Conservation (phyloP, 2,113 vertebrate species). For the Rhineura floridana region DNA sequence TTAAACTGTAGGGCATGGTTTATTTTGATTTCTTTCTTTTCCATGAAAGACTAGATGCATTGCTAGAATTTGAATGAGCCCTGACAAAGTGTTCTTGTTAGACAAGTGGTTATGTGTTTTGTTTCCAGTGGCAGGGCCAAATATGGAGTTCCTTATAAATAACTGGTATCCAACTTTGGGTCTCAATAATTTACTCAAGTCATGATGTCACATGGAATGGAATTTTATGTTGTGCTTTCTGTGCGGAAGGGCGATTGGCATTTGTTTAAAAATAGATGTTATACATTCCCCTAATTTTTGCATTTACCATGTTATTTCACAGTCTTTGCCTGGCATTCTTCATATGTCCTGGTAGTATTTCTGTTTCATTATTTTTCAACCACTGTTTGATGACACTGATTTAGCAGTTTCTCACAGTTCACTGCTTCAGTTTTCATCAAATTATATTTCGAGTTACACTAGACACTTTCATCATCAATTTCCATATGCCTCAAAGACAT, state of each 20-base stretch:
- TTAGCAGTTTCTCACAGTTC: constrained; percentile 79
- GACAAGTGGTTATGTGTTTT: constrained; percentile 61
- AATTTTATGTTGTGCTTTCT: constrained; percentile 57
- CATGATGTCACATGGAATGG: constrained; percentile 74
- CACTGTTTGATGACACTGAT: constrained; percentile 74
- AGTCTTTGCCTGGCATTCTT: constrained; percentile 50
- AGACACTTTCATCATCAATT: constrained; percentile 76
- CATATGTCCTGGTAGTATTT: constrained; percentile 57
- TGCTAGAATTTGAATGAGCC: constrained; percentile 68
- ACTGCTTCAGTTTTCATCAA: constrained; percentile 78
- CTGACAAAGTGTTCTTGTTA: constrained; percentile 62
- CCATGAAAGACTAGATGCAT: constrained; percentile 54
- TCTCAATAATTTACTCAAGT: constrained; percentile 76
- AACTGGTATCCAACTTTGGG: constrained; percentile 66
- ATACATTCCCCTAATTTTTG: constrained; percentile 52
- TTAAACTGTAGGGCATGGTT: constrained; percentile 61
- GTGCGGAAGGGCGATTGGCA: not conserved
- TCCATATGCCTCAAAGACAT: constrained; percentile 77
- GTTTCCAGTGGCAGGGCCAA: constrained; percentile 67
- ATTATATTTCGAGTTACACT: constrained; percentile 75
- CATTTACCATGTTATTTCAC: constrained; percentile 58
- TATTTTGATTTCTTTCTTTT: constrained; percentile 64
- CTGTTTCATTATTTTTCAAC: constrained; percentile 75
- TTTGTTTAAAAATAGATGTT: constrained; percentile 44
- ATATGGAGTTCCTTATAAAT: constrained; percentile 63